Evolutionary conservation across 1,140 invertebrate genomes (phyloP).

Genomic region (Eriosoma lanigerum): DNA sequence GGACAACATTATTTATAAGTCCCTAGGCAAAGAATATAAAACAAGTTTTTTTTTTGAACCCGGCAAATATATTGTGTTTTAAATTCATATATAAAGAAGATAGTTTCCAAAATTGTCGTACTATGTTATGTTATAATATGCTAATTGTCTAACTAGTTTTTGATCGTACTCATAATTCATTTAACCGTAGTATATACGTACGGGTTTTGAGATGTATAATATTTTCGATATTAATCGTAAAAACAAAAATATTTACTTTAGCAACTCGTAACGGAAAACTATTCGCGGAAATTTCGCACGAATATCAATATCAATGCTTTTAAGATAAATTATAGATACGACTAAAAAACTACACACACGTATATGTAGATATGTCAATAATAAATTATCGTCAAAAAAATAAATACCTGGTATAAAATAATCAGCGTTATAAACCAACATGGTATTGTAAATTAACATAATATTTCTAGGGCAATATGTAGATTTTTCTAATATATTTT

Average conservation of each 20-base stretch:
- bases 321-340: not conserved
- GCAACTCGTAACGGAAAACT: not conserved
- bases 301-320: not conserved
- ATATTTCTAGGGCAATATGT: not conserved
- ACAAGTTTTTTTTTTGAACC: not conserved
- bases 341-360: no score
- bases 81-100: not conserved
- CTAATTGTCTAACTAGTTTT: no score
- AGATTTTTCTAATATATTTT: constrained; percentile 15
- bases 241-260: not conserved
- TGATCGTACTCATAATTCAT: not conserved
- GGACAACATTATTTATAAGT: not conserved
- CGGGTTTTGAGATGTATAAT: no score
- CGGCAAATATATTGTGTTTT: not conserved
- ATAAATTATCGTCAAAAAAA: not conserved
- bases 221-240: not conserved
- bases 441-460: no score
- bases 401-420: not conserved
- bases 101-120: not conserved
- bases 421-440: not conserved
- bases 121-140: not conserved
- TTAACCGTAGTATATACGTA: not conserved
- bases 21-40: not conserved
- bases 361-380: not conserved
- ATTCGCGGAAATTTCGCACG: not conserved